Evolutionary conservation across 2,797 vertebrate genomes (phyloP), one percentile per base, ranked within the genome.

Genomic region (Hydrocynus forskahlii): DNA sequence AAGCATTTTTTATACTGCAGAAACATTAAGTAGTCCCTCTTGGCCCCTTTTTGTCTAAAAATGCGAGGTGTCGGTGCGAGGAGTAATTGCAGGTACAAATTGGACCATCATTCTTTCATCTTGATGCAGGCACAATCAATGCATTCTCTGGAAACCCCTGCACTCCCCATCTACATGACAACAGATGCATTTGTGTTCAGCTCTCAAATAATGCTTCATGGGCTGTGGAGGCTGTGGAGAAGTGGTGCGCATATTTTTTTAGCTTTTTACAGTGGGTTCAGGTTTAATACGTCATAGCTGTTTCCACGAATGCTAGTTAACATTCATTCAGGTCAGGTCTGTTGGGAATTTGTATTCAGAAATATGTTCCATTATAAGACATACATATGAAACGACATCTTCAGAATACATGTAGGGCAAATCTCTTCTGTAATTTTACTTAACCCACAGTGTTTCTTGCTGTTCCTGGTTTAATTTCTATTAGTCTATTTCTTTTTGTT

Each of bases 61-160:
- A 57, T 57, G 80, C 76, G 64, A 38, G 40, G 43, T 77, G 38
- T 54, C 25, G 29, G 68, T 73, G 64, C 62, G 57, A 19, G 48
- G 35, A 75, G 48, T 82, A 83, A 84, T 80, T 75, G 71, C 71
- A 83, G 67, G 38, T 13, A 62, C 38, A 78, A 69, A 83, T 69
- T 82, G 75, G 71, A 75, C 48, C 54, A 35, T 82, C 8, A 38
- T 55, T 72, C 71, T 80, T 70, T 80, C 43, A 73, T 75, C 67
- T 80, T 17, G 40, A 74, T 25, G 52, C 62, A 68, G 74, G 7
- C 59, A 23, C 75, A 66, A 64, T 55, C 68, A 62, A 81, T 81
- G 52, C 35, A 54, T 21, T 23, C 54, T 55, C 63, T 81, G 48
- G 66, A 55, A 81, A 81, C 64, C 77, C 16, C 62, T 67, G 75